Percentiles rank a stretch among this genome's conserved stretches.
Evolutionary conservation across 2,888 invertebrate genomes (phyloP).

Genomic region (Ophion costatus): DNA sequence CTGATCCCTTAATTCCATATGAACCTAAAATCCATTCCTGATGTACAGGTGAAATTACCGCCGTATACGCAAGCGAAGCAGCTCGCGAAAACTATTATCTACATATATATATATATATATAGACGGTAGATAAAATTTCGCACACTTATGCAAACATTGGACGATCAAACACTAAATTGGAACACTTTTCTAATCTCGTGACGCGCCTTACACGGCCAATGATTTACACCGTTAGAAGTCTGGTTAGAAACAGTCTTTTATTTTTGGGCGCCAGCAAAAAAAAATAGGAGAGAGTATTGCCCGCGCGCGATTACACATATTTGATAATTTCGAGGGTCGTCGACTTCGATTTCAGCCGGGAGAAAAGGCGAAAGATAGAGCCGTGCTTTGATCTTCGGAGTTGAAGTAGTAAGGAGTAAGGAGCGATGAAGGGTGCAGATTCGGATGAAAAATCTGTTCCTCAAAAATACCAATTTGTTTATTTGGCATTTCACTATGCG

Average conservation of each 20-base stretch:
- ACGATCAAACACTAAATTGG: constrained; percentile 40
- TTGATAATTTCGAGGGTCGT: not conserved
- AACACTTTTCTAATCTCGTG: constrained; percentile 49
- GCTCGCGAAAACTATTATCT: not conserved
- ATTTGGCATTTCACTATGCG: too few species aligned
- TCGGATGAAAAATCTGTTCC: too few species aligned
- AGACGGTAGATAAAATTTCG: not conserved
- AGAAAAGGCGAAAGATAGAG: not conserved
- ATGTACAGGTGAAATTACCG: not conserved
- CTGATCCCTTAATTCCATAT: too few species aligned
- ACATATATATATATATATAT: constrained; percentile 5
- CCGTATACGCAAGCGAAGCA: not conserved
- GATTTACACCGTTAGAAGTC: constrained; percentile 45
- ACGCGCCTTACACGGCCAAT: constrained; percentile 25
- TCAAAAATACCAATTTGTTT: too few species aligned
- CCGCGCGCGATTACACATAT: not conserved
- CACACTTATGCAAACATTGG: constrained; percentile 48
- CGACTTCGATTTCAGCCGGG: not conserved
- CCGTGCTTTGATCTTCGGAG: not conserved
- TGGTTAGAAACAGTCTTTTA: constrained; percentile 34
- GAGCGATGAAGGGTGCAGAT: too few species aligned
- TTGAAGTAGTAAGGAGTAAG: not conserved
- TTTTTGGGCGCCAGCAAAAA: constrained; percentile 26
- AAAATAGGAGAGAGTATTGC: constrained; percentile 11
- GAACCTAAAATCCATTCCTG: too few species aligned